phyloP scores from a whole-genome alignment of 2,113 vertebrate genomes.

The Phylloscopus whistleri region DNA sequence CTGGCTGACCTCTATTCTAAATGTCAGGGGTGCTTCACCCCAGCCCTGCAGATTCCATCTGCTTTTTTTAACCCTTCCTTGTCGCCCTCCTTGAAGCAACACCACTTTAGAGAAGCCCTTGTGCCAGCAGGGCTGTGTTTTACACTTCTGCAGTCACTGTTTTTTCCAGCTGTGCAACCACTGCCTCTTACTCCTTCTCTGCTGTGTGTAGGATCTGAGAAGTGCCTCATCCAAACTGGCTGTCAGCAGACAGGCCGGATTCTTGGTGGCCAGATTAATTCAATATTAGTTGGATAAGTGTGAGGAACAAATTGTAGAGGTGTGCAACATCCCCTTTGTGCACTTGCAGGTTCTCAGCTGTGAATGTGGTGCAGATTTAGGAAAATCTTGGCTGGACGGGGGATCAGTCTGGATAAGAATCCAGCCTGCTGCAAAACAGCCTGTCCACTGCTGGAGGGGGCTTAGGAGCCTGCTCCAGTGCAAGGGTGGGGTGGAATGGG shows the following conservation, averaged over 20 bases:
- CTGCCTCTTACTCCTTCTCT: rapidly evolving
- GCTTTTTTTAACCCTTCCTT: slow-evolving; percentile 37
- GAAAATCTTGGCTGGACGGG: not conserved
- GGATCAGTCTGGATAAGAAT: not conserved
- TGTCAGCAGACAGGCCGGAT: not conserved
- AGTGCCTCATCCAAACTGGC: not conserved
- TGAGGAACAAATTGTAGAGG: not conserved
- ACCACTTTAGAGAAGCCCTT: rapidly evolving
- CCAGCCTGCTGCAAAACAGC: too few relatives aligned
- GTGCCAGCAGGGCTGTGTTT: not conserved
- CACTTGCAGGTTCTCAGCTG: not conserved
- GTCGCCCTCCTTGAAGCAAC: not conserved
- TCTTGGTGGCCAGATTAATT: not conserved
- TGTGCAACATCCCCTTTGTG: rapidly evolving
- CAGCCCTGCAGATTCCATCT: not conserved
- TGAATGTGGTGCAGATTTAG: rapidly evolving
- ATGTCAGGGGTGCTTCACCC: slow-evolving; percentile 67
- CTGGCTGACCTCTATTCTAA: slow-evolving; percentile 73
- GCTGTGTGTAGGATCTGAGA: not conserved
- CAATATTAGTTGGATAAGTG: rapidly evolving
- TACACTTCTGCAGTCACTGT: rapidly evolving
- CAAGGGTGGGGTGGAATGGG: not conserved
- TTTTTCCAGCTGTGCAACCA: not conserved
- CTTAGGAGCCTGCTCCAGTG: not conserved
- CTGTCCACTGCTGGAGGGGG: rapidly evolving